Percentiles rank a stretch among this genome's conserved stretches.
Evolutionary conservation across 2,888 invertebrate species (phyloP).

Genomic region (Aleiodes alternator): DNA sequence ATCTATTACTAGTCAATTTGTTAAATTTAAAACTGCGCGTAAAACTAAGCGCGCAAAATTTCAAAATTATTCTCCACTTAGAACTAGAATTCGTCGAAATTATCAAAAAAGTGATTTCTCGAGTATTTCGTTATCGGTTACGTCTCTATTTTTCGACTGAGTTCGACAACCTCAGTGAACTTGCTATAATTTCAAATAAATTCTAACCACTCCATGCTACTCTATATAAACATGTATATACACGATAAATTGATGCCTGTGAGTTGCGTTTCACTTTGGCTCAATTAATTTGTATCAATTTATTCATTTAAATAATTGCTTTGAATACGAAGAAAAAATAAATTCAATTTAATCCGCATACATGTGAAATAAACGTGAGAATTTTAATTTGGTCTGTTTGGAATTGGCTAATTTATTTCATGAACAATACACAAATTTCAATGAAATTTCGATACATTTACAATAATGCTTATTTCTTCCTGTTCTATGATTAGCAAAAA

Average conservation of each 20-base stretch:
- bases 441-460: background rate
- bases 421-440: background rate
- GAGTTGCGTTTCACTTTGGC: constrained; percentile 4
- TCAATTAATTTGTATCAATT: background rate
- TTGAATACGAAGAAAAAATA: too few relatives aligned
- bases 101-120: too few relatives aligned
- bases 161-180: constrained; percentile 16
- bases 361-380: too few relatives aligned
- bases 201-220: background rate
- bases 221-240: background rate
- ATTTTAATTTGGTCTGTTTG: too few relatives aligned
- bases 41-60: background rate
- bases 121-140: constrained; percentile 13
- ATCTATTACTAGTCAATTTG: background rate
- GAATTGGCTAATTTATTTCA: too few relatives aligned
- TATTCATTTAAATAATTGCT: background rate
- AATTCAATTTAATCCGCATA: too few relatives aligned
- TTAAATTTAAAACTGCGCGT: background rate
- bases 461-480: background rate
- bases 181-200: constrained; percentile 2
- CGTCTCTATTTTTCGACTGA: background rate
- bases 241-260: background rate
- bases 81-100: too few relatives aligned
- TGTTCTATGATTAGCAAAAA: too few relatives aligned
- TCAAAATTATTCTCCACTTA: background rate